Conservation (phyloP, 2,113 vertebrate genomes). For the Brevimyrus niger region DNA sequence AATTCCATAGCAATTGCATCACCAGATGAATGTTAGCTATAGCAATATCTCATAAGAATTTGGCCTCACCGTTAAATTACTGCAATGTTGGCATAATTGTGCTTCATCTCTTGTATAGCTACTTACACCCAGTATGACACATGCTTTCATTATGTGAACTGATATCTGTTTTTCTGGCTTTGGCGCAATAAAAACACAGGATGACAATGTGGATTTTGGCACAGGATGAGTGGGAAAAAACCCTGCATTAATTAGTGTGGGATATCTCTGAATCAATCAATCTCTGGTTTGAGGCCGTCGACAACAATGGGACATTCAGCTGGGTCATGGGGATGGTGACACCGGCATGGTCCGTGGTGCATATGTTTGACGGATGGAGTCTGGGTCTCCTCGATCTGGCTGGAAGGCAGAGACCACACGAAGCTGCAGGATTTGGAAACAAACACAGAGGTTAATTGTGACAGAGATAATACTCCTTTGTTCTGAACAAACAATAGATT, state of each 20-base stretch:
- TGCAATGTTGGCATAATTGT: neutral
- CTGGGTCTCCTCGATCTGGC: neutral
- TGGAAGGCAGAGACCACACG: neutral
- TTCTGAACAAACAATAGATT: neutral
- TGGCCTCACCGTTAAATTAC: neutral
- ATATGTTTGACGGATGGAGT: neutral
- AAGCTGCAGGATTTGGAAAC: neutral
- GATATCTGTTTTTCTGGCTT: neutral
- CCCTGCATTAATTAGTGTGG: neutral
- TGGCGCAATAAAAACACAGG: neutral
- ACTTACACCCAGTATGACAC: neutral
- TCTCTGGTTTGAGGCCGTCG: neutral
- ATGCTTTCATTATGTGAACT: neutral
- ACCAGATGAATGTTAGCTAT: neutral
- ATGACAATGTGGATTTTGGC: neutral
- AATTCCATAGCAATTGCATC: neutral
- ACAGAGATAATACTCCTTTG: neutral
- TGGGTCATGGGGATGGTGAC: neutral
- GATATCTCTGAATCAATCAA: neutral
- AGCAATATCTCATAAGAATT: neutral
- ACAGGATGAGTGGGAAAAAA: neutral
- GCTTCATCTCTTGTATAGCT: neutral
- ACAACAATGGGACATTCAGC: neutral
- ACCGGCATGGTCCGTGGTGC: neutral
- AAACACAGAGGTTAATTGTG: neutral